Evolutionary conservation across 1,140 invertebrate genomes (phyloP).

Genomic region (Drosophila athabasca): DNA sequence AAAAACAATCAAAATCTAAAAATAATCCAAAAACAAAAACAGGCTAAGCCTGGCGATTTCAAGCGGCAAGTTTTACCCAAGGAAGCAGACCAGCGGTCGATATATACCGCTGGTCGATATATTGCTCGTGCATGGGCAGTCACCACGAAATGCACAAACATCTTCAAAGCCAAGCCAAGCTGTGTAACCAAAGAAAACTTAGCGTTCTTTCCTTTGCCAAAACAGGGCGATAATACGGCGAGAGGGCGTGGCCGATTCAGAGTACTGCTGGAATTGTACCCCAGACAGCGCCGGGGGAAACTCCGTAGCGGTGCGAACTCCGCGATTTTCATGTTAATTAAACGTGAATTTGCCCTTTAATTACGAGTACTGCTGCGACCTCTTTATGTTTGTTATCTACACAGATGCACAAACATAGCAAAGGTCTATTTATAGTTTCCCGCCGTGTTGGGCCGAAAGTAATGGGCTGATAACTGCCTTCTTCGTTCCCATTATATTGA

Average conservation of each 20-base stretch:
- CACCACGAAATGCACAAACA: slow-evolving; percentile 4
- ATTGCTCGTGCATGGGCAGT: too few species aligned
- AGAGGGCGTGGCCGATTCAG: slow-evolving; percentile 1
- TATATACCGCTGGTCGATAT: not conserved
- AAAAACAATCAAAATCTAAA: slow-evolving; percentile 13
- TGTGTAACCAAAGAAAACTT: slow-evolving; percentile 26
- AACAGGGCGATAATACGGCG: not conserved
- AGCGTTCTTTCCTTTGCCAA: slow-evolving; percentile 1
- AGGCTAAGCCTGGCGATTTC: too few species aligned
- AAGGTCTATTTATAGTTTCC: slow-evolving; percentile 13
- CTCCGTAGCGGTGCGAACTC: not conserved
- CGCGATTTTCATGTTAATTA: slow-evolving; percentile 1
- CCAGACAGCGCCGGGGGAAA: too few species aligned
- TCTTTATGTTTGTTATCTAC: slow-evolving; percentile 13
- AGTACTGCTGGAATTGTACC: too few species aligned
- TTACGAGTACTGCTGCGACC: not conserved
- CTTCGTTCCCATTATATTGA: slow-evolving; percentile 14
- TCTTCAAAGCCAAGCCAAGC: slow-evolving; percentile 26
- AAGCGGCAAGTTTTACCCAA: slow-evolving; percentile 19
- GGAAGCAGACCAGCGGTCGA: not conserved
- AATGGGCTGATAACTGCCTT: slow-evolving; percentile 34
- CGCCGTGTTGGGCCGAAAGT: slow-evolving; percentile 9
- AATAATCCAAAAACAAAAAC: slow-evolving; percentile 13
- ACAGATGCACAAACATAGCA: not conserved
- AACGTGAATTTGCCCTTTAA: not conserved